Evolutionary conservation across 2,113 vertebrate genomes (phyloP), one percentile per base, ranked within the genome.

Genomic region (Sterna hirundo): DNA sequence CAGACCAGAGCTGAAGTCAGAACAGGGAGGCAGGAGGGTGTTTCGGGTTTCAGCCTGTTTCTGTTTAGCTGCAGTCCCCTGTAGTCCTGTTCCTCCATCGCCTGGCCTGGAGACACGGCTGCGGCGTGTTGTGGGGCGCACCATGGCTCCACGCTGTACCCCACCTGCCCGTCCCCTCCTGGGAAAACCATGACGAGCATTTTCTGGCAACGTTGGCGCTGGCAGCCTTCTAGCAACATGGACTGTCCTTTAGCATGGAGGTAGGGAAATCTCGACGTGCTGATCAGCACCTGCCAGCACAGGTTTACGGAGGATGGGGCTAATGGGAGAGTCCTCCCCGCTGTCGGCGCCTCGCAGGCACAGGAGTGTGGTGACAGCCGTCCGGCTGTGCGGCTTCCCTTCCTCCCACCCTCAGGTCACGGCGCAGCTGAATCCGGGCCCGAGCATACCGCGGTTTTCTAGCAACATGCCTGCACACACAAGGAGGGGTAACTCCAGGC

Each of bases 41-140:
- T 65, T 91, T 57, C 34, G 51, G 25, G 6, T 93, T 82, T 76
- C 75, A 87, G 36, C 58, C n/a, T 4, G 1, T 3, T 65, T 69
- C 49, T 62, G 13, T 44, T 54, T 36, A 77, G 27, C 76, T 72
- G 70, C 49, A 51, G 49, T 55, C 32, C 49, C n/a, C 54, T 44
- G 62, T 29, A 69, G 57, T 21, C 44, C 68, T 61, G 54, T 27
- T 68, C 44, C 57, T 69, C n/a, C 9, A 9, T 14, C 1, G 0
- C 40, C 19, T 58, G 38, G 15, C n/a, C n/a, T 38, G 42, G 22
- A 80, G 32, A 42, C 34, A 27, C 1, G 2, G 20, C 20, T 62
- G 51, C 26, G 32, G 14, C 7, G 0, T 62, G 10, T 18, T 4
- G 1, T 5, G 26, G 40, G 12, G 7, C n/a, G 51, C 60, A 14